These are phyloP conservation scores for Chrysogorgia sp. DNA, from an alignment of 92 coral and sea anemone species.

Conservation along the genomic window DNA sequence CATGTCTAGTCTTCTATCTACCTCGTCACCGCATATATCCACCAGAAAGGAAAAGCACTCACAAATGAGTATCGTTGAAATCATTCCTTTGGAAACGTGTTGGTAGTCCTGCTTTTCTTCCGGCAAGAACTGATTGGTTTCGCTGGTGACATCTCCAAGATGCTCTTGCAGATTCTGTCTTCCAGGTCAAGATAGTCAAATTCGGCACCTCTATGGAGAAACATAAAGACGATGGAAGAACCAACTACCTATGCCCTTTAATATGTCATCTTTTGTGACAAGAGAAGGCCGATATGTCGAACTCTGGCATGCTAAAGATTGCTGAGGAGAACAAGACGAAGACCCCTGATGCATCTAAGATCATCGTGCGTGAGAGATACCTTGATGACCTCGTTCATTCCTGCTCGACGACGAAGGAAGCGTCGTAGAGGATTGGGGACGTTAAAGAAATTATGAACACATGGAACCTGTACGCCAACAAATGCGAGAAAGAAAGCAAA, in stretches of 20 bases:
- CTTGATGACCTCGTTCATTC: too few relatives aligned
- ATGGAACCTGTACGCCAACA: background rate
- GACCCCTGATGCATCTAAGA: too few relatives aligned
- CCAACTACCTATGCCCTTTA: too few relatives aligned
- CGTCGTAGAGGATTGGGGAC: background rate
- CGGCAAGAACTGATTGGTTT: constrained; percentile 39
- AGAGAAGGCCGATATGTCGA: too few relatives aligned
- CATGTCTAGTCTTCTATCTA: too few relatives aligned
- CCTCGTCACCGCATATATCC: too few relatives aligned
- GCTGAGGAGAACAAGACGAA: too few relatives aligned
- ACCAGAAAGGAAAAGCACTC: constrained; percentile 19
- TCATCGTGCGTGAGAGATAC: too few relatives aligned
- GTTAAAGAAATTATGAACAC: constrained; percentile 24
- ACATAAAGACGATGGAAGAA: constrained; percentile 30
- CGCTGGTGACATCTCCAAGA: constrained; percentile 59
- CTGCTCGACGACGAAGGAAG: background rate
- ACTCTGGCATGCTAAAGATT: too few relatives aligned
- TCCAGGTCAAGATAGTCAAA: constrained; percentile 38
- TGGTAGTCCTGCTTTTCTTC: constrained; percentile 38
- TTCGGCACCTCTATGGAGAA: constrained; percentile 56
- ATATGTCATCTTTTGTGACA: too few relatives aligned
- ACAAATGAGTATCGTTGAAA: too few relatives aligned
- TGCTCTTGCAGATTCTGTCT: constrained; percentile 54
- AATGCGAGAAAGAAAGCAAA: background rate
- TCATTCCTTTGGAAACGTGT: too few relatives aligned